Evolutionary conservation across 2,888 invertebrate genomes (phyloP).

Genomic region (Coelopa pilipes): DNA sequence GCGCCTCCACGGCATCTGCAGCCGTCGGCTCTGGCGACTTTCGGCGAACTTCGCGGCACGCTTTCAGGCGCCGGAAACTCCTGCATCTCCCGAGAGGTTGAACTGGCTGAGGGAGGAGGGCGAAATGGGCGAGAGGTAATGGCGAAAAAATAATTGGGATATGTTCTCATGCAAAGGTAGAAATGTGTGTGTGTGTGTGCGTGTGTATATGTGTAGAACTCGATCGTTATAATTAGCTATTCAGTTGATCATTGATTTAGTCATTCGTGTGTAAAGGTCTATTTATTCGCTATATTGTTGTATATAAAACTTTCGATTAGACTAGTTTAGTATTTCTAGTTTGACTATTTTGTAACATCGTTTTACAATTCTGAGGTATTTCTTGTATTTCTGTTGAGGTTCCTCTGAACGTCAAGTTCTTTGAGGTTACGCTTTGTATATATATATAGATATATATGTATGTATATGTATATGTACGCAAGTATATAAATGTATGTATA

Average conservation of each 20-base stretch:
- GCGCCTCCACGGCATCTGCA: no score
- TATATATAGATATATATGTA: slow-evolving; percentile 19
- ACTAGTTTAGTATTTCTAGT: slow-evolving; percentile 8
- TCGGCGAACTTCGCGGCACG: neutral
- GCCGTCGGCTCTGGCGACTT: neutral
- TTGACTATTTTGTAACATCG: slow-evolving; percentile 16
- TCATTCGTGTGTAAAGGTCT: neutral
- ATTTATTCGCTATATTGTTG: neutral
- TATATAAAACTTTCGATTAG: slow-evolving; percentile 7
- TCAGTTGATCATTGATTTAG: neutral
- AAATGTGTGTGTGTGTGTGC: slow-evolving; percentile 15
- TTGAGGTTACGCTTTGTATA: slow-evolving; percentile 12
- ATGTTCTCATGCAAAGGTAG: neutral
- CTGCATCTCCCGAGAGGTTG: no score
- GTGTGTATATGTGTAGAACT: neutral
- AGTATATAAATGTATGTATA: neutral
- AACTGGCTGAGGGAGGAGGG: no score
- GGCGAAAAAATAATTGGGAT: no score
- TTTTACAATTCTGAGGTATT: slow-evolving; percentile 36
- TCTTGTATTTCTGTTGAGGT: slow-evolving; percentile 35
- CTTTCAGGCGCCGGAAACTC: neutral
- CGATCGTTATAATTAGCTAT: neutral
- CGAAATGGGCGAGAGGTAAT: no score
- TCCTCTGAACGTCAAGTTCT: neutral
- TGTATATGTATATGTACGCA: neutral